A percentile compares a stretch with the other conserved stretches of the same genome.
phyloP scores from a whole-genome alignment of 2,888 invertebrate species.

The Callyntrura guangdongensis region DNA sequence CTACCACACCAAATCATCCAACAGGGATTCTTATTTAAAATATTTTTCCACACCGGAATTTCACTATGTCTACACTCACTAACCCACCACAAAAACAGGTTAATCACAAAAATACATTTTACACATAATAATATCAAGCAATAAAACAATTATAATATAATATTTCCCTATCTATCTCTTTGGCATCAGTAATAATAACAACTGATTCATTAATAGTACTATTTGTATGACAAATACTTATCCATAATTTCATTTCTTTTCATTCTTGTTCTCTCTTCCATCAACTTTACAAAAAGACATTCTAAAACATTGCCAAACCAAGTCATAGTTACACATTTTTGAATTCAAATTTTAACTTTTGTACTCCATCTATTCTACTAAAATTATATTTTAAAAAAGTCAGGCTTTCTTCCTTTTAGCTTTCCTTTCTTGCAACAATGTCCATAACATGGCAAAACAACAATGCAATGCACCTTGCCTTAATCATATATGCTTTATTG shows the following conservation, averaged over 20 bases:
- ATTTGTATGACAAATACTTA: conserved; percentile 14
- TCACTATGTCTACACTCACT: conserved; percentile 82
- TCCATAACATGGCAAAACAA: conserved; percentile 5
- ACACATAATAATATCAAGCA: conserved; percentile 66
- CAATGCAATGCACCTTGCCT: background rate
- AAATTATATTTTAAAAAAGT: background rate
- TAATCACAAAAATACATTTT: conserved; percentile 77
- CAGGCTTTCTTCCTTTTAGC: background rate
- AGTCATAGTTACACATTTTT: background rate
- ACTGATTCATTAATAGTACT: too few relatives aligned
- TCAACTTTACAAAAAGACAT: conserved; percentile 32
- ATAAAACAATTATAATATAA: conserved; percentile 26
- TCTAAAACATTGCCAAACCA: conserved; percentile 2
- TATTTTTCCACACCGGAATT: conserved; percentile 78
- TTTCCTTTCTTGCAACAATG: background rate
- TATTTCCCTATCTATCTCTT: conserved; percentile 18
- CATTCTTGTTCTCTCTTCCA: conserved; percentile 46
- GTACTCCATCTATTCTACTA: background rate
- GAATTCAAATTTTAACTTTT: conserved; percentile 8
- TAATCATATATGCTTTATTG: conserved; percentile 16
- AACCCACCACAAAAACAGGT: conserved; percentile 80
- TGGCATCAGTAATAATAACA: conserved; percentile 32
- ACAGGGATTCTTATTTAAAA: conserved; percentile 76
- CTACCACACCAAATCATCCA: conserved; percentile 69
- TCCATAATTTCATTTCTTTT: conserved; percentile 5